Evolutionary conservation across 1,140 invertebrate genomes (phyloP).

Genomic region (Scaptomyza graminum): DNA sequence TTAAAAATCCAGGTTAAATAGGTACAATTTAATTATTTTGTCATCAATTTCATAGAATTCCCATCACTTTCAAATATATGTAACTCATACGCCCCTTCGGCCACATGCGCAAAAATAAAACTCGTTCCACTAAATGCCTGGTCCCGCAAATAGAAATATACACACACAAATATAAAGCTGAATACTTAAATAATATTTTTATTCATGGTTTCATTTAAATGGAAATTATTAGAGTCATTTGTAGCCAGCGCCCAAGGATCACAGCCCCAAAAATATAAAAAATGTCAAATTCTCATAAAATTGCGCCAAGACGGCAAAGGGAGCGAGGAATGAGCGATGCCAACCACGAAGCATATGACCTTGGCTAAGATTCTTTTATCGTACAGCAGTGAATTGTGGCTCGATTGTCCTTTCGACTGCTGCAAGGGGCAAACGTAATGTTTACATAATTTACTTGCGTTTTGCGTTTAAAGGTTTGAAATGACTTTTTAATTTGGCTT

Average conservation of each 20-base stretch:
- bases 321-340: slow-evolving; percentile 34
- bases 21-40: background rate
- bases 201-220: slow-evolving; percentile 78
- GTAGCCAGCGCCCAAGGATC: slow-evolving; percentile 45
- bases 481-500: slow-evolving; percentile 82
- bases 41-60: background rate
- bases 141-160: slow-evolving; percentile 17
- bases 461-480: slow-evolving; percentile 80
- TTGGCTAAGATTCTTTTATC: slow-evolving; percentile 57
- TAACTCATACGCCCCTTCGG: background rate
- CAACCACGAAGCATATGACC: slow-evolving; percentile 68
- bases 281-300: slow-evolving; percentile 74
- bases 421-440: slow-evolving; percentile 67
- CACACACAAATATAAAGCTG: slow-evolving; percentile 25
- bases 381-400: background rate
- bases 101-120: slow-evolving; percentile 34
- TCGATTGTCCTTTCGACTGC: slow-evolving; percentile 49
- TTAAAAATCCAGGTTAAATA: background rate
- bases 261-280: slow-evolving; percentile 18
- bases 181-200: slow-evolving; percentile 66
- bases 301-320: slow-evolving; percentile 39
- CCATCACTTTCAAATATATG: background rate
- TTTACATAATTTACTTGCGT: slow-evolving; percentile 81
- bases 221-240: slow-evolving; percentile 81
- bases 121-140: slow-evolving; percentile 19